These are phyloP conservation scores for Myotis vivesi DNA, from an alignment of 2,797 vertebrate species.

Conservation along the genomic window DNA sequence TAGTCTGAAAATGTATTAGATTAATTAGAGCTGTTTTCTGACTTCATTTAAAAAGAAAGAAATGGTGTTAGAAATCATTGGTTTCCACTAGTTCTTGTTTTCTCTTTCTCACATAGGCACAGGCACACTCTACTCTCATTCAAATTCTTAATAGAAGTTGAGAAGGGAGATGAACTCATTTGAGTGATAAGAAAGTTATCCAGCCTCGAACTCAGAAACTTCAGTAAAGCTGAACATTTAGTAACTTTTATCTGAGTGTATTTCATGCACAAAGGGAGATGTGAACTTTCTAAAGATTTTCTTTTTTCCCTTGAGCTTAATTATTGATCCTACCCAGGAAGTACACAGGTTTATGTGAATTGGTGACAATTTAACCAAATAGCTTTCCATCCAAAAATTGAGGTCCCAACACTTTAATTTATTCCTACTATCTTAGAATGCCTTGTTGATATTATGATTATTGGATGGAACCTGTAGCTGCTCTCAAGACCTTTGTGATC, in stretches of 20 bases:
- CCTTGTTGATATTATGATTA: not conserved
- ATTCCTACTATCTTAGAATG: conserved; percentile 2
- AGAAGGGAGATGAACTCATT: not conserved
- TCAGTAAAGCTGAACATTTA: not conserved
- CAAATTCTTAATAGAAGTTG: not conserved
- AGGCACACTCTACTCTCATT: not conserved
- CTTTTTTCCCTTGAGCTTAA: not conserved
- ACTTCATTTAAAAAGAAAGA: conserved; percentile 43
- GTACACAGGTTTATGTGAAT: not conserved
- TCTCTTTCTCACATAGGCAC: not conserved
- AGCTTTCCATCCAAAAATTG: not conserved
- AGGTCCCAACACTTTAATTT: not conserved
- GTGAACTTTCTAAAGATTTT: not conserved
- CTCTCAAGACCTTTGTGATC: not conserved
- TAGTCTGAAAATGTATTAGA: conserved; percentile 10
- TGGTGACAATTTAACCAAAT: not conserved
- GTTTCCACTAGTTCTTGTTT: not conserved
- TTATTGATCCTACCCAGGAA: conserved; percentile 5
- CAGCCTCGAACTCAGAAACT: not conserved
- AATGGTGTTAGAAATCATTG: not conserved
- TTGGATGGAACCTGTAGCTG: not conserved
- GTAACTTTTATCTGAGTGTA: not conserved
- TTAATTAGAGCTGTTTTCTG: conserved; percentile 53
- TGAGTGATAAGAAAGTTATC: not conserved
- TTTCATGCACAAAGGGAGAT: not conserved